phyloP scores from a whole-genome alignment of 2,797 vertebrate species.

The Pantherophis vulpinus region DNA sequence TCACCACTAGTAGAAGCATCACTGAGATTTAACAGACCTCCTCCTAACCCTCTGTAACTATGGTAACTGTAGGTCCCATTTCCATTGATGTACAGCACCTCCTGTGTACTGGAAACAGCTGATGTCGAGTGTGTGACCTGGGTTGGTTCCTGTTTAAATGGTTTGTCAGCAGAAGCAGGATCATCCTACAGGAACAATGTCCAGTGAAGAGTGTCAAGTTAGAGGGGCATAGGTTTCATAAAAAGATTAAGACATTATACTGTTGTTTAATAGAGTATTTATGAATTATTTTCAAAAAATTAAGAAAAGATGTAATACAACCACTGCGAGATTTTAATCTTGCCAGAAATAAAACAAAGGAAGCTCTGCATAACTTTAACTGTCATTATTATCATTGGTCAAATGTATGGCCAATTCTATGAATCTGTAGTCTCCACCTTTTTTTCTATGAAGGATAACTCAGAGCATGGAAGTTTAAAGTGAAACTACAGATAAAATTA shows the following conservation, averaged over 20 bases:
- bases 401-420: background rate
- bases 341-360: constrained; percentile 25
- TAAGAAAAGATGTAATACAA: constrained; percentile 24
- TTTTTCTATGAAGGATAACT: background rate
- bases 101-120: constrained; percentile 78
- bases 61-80: constrained; percentile 86
- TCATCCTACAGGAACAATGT: constrained; percentile 74
- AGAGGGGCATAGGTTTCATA: constrained; percentile 7
- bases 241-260: background rate
- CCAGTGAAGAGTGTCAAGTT: constrained; percentile 29
- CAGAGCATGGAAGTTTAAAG: background rate
- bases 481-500: background rate
- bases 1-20: constrained; percentile 82
- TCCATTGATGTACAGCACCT: constrained; percentile 84
- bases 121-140: constrained; percentile 77
- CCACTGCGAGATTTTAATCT: constrained; percentile 17
- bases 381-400: constrained; percentile 1
- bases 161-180: constrained; percentile 74
- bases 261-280: background rate
- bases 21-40: constrained; percentile 80
- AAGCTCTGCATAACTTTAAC: background rate
- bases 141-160: constrained; percentile 76
- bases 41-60: constrained; percentile 81
- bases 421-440: background rate
- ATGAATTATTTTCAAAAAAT: constrained; percentile 3